Evolutionary conservation across 2,113 vertebrate genomes (phyloP), one percentile per base, ranked within the genome.

Genomic region (Lepus timidus): DNA sequence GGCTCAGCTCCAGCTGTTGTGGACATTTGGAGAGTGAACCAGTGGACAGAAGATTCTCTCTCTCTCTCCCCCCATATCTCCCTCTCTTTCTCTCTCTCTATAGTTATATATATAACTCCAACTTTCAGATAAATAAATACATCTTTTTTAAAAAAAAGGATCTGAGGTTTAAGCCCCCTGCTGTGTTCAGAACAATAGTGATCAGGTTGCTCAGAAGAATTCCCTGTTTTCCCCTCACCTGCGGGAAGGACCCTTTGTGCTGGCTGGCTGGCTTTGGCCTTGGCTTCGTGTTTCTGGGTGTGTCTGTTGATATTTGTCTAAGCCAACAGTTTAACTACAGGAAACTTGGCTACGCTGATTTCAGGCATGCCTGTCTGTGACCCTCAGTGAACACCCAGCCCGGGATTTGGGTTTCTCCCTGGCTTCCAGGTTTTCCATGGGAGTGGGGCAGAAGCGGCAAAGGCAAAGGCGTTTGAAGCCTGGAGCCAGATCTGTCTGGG

Each of bases 201-300:
- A 76, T 85, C 81, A 85, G 12, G 14, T 3, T 71, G 79, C 75
- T 31, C 20, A 10, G 11, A 64, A 51, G 65, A 61, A 52, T 71
- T 85, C 33, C 83, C 76, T 78, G 25, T 25, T 93, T 85, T 83
- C 44, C n/a, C 68, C 23, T 82, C 36, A 92, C n/a, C 61, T 44
- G 70, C 55, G 22, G 29, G 25, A 92, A 79, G 36, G 79, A 64
- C 39, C 2, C 0, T 11, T 88, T 67, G 36, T 68, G 29, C 65
- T 55, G 67, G 49, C 33, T 49, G n/a, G 25, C 31, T 90, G 78
- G 52, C 81, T 85, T 82, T 84, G 55, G 55, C 14, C 13, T 58
- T 51, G 88, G 85, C 70, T 93, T 95, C 79, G n/a, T 17, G 62
- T 93, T 85, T 95, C 93, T 84, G 87, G 93, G 92, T 68, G 87